Evolutionary conservation across 1,140 invertebrate species (phyloP).

Genomic region (Rhynchophorus ferrugineus): DNA sequence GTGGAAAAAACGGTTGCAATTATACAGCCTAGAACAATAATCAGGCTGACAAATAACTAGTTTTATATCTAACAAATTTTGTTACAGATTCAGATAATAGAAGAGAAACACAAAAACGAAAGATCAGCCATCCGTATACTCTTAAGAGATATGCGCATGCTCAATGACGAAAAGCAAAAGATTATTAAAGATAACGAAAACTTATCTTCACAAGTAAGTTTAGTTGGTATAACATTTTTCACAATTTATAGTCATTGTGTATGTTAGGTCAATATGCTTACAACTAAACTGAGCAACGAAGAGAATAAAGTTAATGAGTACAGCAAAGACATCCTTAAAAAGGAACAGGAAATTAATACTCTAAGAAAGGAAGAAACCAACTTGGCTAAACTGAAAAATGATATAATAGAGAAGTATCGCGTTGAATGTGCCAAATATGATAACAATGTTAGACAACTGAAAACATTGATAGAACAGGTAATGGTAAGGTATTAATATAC

Average conservation of each 20-base stretch:
- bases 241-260: conserved; percentile 1
- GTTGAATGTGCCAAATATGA: conserved; percentile 16
- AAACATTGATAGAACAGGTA: conserved; percentile 24
- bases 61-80: no score
- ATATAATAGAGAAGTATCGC: conserved; percentile 15
- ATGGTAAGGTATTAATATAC: background rate
- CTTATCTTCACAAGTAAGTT: conserved; percentile 13
- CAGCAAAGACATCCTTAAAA: conserved; percentile 9
- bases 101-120: conserved; percentile 29
- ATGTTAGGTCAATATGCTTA: conserved; percentile 8
- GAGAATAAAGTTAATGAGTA: background rate
- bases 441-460: conserved; percentile 20
- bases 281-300: conserved; percentile 1
- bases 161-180: conserved; percentile 24
- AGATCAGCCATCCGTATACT: conserved; percentile 26
- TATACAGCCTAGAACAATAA: no score
- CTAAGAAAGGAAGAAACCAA: conserved; percentile 7
- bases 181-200: conserved; percentile 16
- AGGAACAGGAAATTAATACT: conserved; percentile 10
- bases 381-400: conserved; percentile 7
- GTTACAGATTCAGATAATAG: conserved; percentile 25
- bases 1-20: conserved; percentile 18
- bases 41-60: no score
- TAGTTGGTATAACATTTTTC: background rate
- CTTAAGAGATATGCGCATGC: conserved; percentile 25